A percentile compares a stretch with the other conserved stretches of the same genome.
phyloP scores from a whole-genome alignment of 53 echinoderm and acorn worm species.

The Antedon mediterranea region DNA sequence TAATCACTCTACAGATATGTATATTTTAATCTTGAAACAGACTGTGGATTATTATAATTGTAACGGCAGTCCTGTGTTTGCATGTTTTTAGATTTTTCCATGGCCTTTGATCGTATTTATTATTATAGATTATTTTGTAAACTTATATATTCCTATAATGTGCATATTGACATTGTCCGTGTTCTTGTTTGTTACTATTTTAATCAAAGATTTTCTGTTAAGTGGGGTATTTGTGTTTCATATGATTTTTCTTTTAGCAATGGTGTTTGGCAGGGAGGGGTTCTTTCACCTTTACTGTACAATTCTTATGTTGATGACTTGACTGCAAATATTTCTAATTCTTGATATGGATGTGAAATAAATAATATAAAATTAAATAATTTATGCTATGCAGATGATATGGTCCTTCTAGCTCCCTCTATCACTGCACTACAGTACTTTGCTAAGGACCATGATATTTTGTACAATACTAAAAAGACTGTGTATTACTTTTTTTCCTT shows the following conservation, averaged over 20 bases:
- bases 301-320: neutral
- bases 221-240: neutral
- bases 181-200: neutral
- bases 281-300: neutral
- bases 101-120: neutral
- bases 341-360: neutral
- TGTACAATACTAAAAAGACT: neutral
- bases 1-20: no score
- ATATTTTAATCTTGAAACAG: no score
- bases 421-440: neutral
- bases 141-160: neutral
- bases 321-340: neutral
- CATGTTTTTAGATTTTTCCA: constrained; percentile 1
- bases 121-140: neutral
- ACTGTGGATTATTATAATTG: no score
- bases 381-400: neutral
- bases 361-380: neutral
- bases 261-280: neutral
- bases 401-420: neutral
- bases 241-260: neutral
- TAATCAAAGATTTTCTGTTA: neutral
- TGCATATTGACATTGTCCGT: neutral
- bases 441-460: neutral
- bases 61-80: neutral
- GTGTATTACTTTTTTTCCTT: neutral